Base-by-base conservation (phyloP, 2,797 vertebrate genomes). In the Silurus aristotelis region DNA sequence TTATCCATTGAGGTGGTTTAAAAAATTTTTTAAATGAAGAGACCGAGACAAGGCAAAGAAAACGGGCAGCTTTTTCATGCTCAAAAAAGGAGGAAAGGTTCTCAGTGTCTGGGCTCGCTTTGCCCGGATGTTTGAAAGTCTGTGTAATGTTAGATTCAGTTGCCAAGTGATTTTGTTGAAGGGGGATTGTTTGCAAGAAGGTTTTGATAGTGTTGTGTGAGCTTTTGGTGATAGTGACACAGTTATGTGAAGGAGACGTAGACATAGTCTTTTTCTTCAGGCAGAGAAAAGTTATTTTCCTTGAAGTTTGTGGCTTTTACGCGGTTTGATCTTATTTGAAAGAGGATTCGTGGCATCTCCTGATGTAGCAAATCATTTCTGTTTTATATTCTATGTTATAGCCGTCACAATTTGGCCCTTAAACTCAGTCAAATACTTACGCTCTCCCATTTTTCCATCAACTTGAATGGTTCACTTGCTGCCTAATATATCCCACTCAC, bases 61-160 rank as follows among this genome's bases (percentile, higher is more conserved):
- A 31, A 58, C 60, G 61, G 38, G 38, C 63, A 60, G 46, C 63
- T 85, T 52, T 89, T 87, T 75, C 80, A 84, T 91, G 89, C 73
- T 90, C 90, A 89, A 91, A 91, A 91, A 90, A 91, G 89, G 90
- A 85, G 82, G 67, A 87, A 55, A 83, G 80, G 38, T 82, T 73
- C 88, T 73, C 66, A 83, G 87, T 87, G 86, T 73, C 87, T 79
- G 60, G 84, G 76, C 75, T 83, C 25, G 52, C 52, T 6, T 87
- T 85, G 84, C 58, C 85, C 76, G 64, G 85, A 88, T 90, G 83
- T 89, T 89, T 90, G 75, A 81, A 85, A 76, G 88, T 83, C 88
- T 85, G 86, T 91, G 93, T 93, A 89, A 93, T 93, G 87, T 89
- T 85, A 86, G 52, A 64, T 86, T 72, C 61, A 68, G 78, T 85